Percentiles rank a stretch among this genome's conserved stretches.
These are phyloP conservation scores for Drosophila melanosoma DNA, from an alignment of 2,888 invertebrate genomes.

Conservation along the genomic window DNA sequence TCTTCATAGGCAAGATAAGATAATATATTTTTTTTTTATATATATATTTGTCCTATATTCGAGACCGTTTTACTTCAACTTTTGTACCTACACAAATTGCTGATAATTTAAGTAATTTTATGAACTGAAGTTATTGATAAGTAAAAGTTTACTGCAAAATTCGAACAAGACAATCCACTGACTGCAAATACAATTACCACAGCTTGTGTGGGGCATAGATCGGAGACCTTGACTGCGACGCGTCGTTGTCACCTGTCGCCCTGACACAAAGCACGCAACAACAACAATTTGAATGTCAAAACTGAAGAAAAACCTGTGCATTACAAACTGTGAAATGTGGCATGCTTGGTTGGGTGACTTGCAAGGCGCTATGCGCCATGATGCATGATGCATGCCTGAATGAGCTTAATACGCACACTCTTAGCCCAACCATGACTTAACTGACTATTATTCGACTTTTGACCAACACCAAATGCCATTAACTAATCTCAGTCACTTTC, in stretches of 20 bases:
- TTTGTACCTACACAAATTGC: not conserved
- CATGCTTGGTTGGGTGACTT: conserved; percentile 55
- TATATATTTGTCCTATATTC: not conserved
- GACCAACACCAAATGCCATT: conserved; percentile 14
- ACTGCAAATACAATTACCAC: conserved; percentile 26
- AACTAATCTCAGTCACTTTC: conserved; percentile 52
- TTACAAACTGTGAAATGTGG: conserved; percentile 44
- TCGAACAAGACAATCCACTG: conserved; percentile 2
- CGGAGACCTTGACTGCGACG: conserved; percentile 44
- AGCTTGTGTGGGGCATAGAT: not conserved
- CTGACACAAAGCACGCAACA: conserved; percentile 54
- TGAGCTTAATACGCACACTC: conserved; percentile 38
- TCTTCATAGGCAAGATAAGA: not conserved
- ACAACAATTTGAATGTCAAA: conserved; percentile 43
- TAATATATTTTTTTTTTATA: not conserved
- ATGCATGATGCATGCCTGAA: conserved; percentile 49
- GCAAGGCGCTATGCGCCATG: conserved; percentile 38
- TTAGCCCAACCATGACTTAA: conserved; percentile 42
- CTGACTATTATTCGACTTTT: conserved; percentile 19
- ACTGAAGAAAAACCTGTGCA: conserved; percentile 26
- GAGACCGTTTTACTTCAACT: no score
- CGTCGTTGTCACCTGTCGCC: conserved; percentile 53
- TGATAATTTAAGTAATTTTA: not conserved
- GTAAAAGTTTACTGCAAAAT: not conserved
- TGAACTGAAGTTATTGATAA: not conserved